Conservation (phyloP, 2,113 vertebrate genomes). For the Mesocricetus auratus region DNA sequence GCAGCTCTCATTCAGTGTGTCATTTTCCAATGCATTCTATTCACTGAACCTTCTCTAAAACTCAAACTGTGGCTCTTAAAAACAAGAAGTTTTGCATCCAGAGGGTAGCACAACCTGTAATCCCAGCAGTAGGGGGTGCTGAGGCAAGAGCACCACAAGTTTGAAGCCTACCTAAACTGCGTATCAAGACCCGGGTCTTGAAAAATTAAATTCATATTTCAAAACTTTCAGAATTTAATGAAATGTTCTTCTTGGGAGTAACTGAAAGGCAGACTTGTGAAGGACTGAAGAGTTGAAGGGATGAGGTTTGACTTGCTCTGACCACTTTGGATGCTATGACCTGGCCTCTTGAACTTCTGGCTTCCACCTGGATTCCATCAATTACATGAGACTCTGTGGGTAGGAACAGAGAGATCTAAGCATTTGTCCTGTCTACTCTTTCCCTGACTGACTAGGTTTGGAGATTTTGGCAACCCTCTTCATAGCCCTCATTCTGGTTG, state of each 20-base stretch:
- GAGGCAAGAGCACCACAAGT: neutral
- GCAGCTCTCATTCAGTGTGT: neutral
- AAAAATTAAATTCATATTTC: neutral
- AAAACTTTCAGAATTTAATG: conserved; percentile 11
- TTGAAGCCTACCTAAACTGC: neutral
- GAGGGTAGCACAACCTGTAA: neutral
- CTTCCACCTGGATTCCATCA: neutral
- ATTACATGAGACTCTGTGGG: neutral
- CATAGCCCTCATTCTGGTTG: neutral
- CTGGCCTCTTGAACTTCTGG: neutral
- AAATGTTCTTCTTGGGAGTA: neutral
- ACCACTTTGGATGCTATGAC: neutral
- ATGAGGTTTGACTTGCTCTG: neutral
- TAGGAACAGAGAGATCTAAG: neutral
- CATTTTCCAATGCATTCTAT: neutral
- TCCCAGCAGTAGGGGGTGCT: neutral
- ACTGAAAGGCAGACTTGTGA: neutral
- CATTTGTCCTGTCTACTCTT: neutral
- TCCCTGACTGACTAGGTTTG: neutral
- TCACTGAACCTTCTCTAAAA: neutral
- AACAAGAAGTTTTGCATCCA: neutral
- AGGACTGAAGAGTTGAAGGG: neutral
- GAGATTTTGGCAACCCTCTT: neutral
- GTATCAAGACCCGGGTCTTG: neutral
- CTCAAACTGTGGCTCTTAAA: neutral